Conservation (phyloP, 2,113 vertebrate species). For the Scomber colias region DNA sequence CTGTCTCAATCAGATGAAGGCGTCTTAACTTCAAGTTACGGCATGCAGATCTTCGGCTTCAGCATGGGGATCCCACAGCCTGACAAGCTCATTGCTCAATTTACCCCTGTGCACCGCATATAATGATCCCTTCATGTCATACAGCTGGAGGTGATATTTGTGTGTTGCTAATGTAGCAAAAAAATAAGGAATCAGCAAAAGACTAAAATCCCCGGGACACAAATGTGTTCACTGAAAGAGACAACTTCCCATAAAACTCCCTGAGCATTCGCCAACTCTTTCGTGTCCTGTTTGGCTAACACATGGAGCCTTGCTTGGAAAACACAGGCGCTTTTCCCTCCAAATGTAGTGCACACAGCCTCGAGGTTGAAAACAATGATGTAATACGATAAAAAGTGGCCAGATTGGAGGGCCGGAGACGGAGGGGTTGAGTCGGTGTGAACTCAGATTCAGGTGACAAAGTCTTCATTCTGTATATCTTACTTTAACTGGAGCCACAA, state of each 20-base stretch:
- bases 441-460: conserved; percentile 53
- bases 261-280: conserved; percentile 68
- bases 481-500: conserved; percentile 57
- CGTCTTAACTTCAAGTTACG: conserved; percentile 59
- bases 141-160: conserved; percentile 70
- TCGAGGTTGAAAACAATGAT: conserved; percentile 65
- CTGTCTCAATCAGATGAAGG: conserved; percentile 63
- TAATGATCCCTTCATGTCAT: conserved; percentile 62
- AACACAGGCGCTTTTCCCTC: conserved; percentile 66
- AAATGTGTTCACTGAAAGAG: conserved; percentile 61
- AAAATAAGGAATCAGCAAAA: conserved; percentile 62
- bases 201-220: conserved; percentile 63
- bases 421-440: conserved; percentile 20
- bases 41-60: conserved; percentile 52
- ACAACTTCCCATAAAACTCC: conserved; percentile 56
- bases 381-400: conserved; percentile 67
- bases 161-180: conserved; percentile 67
- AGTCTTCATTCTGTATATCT: conserved; percentile 43
- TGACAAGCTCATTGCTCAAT: conserved; percentile 66
- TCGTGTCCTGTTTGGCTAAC: conserved; percentile 69
- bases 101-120: conserved; percentile 35
- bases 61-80: conserved; percentile 48
- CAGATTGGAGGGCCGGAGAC: conserved; percentile 28
- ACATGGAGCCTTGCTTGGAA: conserved; percentile 61
- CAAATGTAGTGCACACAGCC: conserved; percentile 64